phyloP scores from a whole-genome alignment of 2,797 vertebrate species.

The Calcarius lapponicus region DNA sequence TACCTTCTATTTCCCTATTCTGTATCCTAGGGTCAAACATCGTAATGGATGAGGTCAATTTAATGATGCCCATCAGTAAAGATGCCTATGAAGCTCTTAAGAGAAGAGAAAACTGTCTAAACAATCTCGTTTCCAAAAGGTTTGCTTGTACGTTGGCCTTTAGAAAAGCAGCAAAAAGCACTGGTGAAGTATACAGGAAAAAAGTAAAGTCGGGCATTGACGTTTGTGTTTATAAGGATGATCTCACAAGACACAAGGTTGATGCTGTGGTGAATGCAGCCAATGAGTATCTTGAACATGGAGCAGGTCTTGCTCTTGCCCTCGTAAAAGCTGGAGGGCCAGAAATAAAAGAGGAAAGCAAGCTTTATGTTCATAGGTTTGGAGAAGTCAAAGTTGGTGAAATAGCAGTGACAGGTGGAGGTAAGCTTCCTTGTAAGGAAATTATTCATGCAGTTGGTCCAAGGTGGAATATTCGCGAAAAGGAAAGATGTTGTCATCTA shows the following conservation, averaged over 20 bases:
- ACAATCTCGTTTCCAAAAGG: slow-evolving; percentile 68
- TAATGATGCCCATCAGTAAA: slow-evolving; percentile 53
- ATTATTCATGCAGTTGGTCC: slow-evolving; percentile 92
- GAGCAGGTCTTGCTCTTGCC: slow-evolving; percentile 81
- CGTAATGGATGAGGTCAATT: neutral
- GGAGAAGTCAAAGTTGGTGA: slow-evolving; percentile 63
- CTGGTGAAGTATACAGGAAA: slow-evolving; percentile 63
- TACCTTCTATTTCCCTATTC: neutral
- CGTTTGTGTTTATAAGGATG: slow-evolving; percentile 85
- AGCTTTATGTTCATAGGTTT: rapidly evolving
- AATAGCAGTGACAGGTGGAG: slow-evolving; percentile 55
- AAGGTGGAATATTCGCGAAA: rapidly evolving
- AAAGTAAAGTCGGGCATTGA: slow-evolving; percentile 38
- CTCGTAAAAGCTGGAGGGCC: slow-evolving; percentile 79
- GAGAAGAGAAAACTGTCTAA: slow-evolving; percentile 46
- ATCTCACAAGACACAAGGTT: slow-evolving; percentile 78
- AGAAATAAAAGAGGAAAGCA: slow-evolving; percentile 73
- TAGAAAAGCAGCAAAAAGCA: neutral
- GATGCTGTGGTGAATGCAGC: slow-evolving; percentile 91
- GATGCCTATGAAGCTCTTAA: slow-evolving; percentile 64
- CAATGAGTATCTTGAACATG: slow-evolving; percentile 75
- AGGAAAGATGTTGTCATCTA: neutral
- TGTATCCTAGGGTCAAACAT: slow-evolving; percentile 30
- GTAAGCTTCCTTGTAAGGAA: slow-evolving; percentile 74
- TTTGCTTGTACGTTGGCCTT: slow-evolving; percentile 74